Evolutionary conservation across 1,140 invertebrate species (phyloP), one percentile per base, ranked within the genome.

Genomic region (Reticulitermes speratus): DNA sequence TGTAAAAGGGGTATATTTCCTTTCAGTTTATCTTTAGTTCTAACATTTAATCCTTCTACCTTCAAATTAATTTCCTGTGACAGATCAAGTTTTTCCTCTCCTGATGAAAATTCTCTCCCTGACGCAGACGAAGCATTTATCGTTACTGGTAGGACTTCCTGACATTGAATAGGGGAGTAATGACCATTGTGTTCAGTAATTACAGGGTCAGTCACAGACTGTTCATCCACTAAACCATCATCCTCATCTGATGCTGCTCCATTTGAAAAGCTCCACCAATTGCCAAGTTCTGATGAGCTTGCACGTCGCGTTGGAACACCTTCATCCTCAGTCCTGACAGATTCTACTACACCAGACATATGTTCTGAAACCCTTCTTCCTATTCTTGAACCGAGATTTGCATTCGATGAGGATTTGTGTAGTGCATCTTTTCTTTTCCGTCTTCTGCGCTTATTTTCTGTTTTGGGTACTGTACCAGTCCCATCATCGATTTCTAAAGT

Each of bases 401-500:
- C 48, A 83, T 32, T 83, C 14, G 65, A 75, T n/a, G 65, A 75
- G n/a, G 65, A 75, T 83, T 83, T 83, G 8, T 30, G 87, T 44
- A 82, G 82, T 48, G 84, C 69, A n/a, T 86, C 82, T 87, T 84
- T 87, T 86, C 85, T 65, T 59, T 82, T 85, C 30, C 69, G 86
- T 84, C 55, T 87, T 87, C 59, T 87, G 16, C 86, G 81, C 44
- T 52, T 86, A 82, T 44, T 86, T 84, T 84, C 88, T 85, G 59
- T 82, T 87, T 82, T 88, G 84, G 87, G 86, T 84, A 48, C 75
- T 83, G 23, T 87, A 82, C 30, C 82, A 87, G n/a, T 87, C 44
- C 45, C 87, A 86, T 59, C 87, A 84, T 16, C 87, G 81, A 88
- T 86, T 88, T 87, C 87, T 85, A 88, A 87, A 69, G 87, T 86